A percentile compares a stretch with the other conserved stretches of the same genome.
phyloP scores from a whole-genome alignment of 2,888 invertebrate genomes.

The Theretra japonica region DNA sequence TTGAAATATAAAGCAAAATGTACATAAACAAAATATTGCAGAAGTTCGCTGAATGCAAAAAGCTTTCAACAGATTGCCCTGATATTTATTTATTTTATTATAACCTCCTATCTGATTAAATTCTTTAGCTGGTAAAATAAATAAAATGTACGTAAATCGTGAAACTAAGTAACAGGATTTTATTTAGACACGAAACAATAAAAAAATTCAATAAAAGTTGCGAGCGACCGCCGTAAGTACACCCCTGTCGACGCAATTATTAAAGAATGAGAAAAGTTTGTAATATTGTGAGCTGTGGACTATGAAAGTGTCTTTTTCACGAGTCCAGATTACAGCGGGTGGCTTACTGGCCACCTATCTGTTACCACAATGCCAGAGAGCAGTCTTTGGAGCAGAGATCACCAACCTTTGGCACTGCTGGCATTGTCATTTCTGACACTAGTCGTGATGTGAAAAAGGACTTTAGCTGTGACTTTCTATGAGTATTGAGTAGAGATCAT shows the following conservation, averaged over 20 bases:
- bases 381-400: background rate
- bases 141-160: background rate
- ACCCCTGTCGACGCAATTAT: conserved; percentile 41
- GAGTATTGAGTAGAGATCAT: too few species aligned
- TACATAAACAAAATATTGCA: too few species aligned
- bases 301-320: conserved; percentile 43
- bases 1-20: too few species aligned
- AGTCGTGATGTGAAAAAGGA: too few species aligned
- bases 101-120: too few species aligned
- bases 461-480: too few species aligned
- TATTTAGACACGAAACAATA: background rate
- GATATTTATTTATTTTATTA: too few species aligned
- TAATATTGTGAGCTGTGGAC: conserved; percentile 41
- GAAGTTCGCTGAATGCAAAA: too few species aligned
- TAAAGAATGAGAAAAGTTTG: conserved; percentile 53
- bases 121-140: background rate
- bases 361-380: background rate
- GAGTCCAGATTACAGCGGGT: conserved; percentile 30
- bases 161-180: too few species aligned
- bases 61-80: too few species aligned
- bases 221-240: background rate
- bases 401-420: background rate
- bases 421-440: too few species aligned
- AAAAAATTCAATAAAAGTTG: background rate
- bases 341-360: background rate